A percentile compares a stretch with the other conserved stretches of the same genome.
Evolutionary conservation across 2,888 invertebrate genomes (phyloP).

Genomic region (Neoascia interrupta): DNA sequence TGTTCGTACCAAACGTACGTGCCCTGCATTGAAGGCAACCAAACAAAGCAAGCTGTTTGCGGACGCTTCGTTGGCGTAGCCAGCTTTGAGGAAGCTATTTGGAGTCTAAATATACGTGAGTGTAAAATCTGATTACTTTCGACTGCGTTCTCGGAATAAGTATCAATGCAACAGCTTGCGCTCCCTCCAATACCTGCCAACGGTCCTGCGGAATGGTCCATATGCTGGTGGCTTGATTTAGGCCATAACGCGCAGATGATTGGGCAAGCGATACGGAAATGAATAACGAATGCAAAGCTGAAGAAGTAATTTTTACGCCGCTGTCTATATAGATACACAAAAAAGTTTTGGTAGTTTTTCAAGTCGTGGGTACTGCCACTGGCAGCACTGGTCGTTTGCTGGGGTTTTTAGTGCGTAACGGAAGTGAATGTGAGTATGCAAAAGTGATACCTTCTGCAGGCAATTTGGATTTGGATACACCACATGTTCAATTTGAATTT

Average conservation of each 20-base stretch:
- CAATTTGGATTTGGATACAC: conserved; percentile 6
- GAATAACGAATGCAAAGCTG: conserved; percentile 14
- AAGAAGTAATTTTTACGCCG: neutral
- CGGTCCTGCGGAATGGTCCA: neutral
- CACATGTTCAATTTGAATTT: conserved; percentile 39
- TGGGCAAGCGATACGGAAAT: conserved; percentile 1
- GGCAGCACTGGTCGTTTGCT: conserved; percentile 38
- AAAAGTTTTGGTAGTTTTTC: neutral
- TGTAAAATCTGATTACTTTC: neutral
- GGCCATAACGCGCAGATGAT: conserved; percentile 42
- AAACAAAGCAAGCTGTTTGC: no score
- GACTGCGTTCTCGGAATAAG: neutral
- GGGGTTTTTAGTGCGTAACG: conserved; percentile 50
- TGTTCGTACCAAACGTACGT: no score
- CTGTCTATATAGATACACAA: neutral
- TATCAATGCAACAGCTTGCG: conserved; percentile 5
- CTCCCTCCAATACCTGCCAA: neutral
- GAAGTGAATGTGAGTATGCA: conserved; percentile 53
- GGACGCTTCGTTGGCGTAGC: neutral
- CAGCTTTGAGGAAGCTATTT: neutral
- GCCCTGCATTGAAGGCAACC: no score
- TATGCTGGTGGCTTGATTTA: conserved; percentile 17
- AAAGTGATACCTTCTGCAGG: conserved; percentile 11
- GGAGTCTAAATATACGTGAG: neutral
- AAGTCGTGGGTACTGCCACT: neutral